These are phyloP conservation scores for Euproctis similis DNA, from an alignment of 2,888 invertebrate genomes.

Conservation along the genomic window DNA sequence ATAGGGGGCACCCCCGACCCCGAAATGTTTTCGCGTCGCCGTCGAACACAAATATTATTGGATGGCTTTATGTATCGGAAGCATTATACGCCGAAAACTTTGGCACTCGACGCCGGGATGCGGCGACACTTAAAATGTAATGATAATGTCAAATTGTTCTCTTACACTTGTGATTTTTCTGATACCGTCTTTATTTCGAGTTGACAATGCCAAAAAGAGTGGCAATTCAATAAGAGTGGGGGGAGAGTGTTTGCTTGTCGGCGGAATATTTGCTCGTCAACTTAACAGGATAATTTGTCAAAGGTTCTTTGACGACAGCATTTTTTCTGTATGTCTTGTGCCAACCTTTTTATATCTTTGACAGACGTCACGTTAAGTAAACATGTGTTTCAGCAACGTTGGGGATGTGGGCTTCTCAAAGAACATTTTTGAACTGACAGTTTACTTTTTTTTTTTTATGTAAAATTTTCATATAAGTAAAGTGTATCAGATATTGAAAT, in stretches of 20 bases:
- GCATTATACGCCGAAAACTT: conserved; percentile 70
- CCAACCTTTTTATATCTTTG: conserved; percentile 50
- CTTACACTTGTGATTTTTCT: conserved; percentile 20
- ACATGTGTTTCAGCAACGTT: conserved; percentile 37
- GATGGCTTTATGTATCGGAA: conserved; percentile 73
- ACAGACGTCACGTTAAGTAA: conserved; percentile 54
- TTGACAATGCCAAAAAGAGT: conserved; percentile 20
- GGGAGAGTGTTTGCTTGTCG: conserved; percentile 11
- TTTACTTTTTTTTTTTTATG: conserved; percentile 18
- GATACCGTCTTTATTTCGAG: conserved; percentile 24
- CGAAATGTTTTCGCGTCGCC: conserved; percentile 66
- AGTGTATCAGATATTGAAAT: no score
- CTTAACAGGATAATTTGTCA: conserved; percentile 63
- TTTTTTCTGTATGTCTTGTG: conserved; percentile 43
- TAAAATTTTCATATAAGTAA: no score
- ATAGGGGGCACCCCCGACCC: conserved; percentile 52
- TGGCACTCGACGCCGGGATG: conserved; percentile 49
- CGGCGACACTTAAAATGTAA: conserved; percentile 45
- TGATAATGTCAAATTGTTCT: conserved; percentile 35
- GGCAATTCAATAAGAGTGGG: conserved; percentile 14
- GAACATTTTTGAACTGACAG: conserved; percentile 14
- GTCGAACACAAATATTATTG: conserved; percentile 67
- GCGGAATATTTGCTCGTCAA: conserved; percentile 42
- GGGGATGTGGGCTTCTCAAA: conserved; percentile 36
- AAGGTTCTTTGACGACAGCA: conserved; percentile 51